Evolutionary conservation across 2,888 invertebrate species (phyloP).

Genomic region (Smittia aterrima): DNA sequence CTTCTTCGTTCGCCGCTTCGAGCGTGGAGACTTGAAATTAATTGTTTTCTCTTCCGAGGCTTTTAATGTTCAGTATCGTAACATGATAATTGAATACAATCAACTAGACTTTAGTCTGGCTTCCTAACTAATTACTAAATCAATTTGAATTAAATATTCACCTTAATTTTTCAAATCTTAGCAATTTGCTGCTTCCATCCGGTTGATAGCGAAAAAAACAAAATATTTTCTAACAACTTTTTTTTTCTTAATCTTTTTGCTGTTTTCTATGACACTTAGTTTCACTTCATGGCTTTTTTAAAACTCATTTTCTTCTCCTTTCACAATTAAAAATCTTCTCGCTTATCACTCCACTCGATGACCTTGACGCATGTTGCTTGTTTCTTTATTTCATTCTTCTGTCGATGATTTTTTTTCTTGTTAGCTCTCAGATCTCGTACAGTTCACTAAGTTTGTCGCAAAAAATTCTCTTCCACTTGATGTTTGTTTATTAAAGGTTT

Average conservation of each 20-base stretch:
- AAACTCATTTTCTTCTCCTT: not conserved
- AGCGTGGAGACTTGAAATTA: not conserved
- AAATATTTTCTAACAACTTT: not conserved
- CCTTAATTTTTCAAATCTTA: not conserved
- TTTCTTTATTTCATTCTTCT: constrained; percentile 21
- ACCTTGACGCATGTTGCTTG: constrained; percentile 15
- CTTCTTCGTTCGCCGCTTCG: not conserved
- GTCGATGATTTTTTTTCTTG: not conserved
- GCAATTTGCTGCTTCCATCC: not conserved
- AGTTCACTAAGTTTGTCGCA: not conserved
- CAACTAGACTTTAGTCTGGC: not conserved
- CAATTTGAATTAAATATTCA: too few species aligned
- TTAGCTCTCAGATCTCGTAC: not conserved
- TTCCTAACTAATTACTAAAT: not conserved
- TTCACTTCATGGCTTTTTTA: constrained; percentile 8
- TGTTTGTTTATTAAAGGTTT: not conserved
- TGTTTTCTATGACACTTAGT: not conserved
- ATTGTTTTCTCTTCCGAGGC: not conserved
- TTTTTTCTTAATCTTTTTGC: not conserved
- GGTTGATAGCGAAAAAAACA: not conserved
- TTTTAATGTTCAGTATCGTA: not conserved
- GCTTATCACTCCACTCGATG: not conserved
- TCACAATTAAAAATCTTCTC: not conserved
- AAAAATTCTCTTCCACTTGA: not conserved
- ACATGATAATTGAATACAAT: not conserved